Base-by-base conservation (phyloP, 1,140 invertebrate genomes). In the Hyles euphorbiae region DNA sequence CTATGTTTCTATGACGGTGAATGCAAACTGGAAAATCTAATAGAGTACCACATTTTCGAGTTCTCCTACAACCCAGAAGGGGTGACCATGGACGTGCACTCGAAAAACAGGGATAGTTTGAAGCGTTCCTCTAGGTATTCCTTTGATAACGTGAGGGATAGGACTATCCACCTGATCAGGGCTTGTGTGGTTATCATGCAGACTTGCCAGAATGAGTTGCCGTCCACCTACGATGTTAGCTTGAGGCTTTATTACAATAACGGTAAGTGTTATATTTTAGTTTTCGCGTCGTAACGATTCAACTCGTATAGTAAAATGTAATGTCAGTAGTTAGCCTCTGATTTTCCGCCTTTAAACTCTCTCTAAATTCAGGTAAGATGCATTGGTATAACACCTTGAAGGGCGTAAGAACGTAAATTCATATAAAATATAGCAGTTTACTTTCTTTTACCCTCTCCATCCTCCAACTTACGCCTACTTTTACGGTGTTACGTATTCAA, bases 11-110 rank as follows among this genome's bases (percentile, higher is more conserved):
- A 87, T 62, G 72, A 81, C 8, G 68, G 71, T 9, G 74, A 80
- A 3, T 76, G 72, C 47, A 74, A 63, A 8, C 3, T 58, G 3
- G 80, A 82, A 33, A 86, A 80, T 64, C 61, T 87, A 32, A 34
- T 83, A 0, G 84, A 87, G 45, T 82, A 79, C 44, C 74, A 86
- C 49, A 56, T 78, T 3, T 86, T 87, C 61, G 80, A 87, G 58
- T 87, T 82, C 51, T 34, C 60, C 2, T 87, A 87, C 55, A 70
- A 66, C 11, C 53, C 66, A 2, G 65, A 72, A n/a, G 68, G 68
- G 6, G 74, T 77, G 11, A 60, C 68, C n/a, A 60, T 87, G 72
- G 75, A 66, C 32, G 60, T 85, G 0, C 65, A 67, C 11, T 81
- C 80, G 0, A 76, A 72, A 48, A 58, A 33, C 7, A 66, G 64